Evolutionary conservation across 2,888 invertebrate species (phyloP).

Genomic region (Tuta absoluta): DNA sequence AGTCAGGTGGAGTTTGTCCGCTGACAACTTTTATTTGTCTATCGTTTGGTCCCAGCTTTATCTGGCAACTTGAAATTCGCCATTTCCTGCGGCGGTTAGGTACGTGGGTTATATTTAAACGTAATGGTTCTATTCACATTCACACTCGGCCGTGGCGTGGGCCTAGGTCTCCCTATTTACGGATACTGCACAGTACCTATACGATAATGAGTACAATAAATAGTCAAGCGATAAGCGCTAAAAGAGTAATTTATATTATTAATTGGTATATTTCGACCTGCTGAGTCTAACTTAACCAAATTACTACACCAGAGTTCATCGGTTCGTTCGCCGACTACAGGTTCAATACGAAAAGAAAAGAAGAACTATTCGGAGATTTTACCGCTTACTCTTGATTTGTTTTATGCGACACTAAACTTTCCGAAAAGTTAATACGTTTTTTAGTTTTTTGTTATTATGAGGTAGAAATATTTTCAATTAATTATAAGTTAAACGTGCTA

Average conservation of each 20-base stretch:
- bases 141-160: neutral
- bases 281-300: neutral
- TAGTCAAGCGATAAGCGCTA: neutral
- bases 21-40: neutral
- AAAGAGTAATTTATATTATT: too few species aligned
- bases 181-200: neutral
- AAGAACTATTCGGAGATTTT: too few species aligned
- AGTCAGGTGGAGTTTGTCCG: neutral
- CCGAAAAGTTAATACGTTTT: too few species aligned
- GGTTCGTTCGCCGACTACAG: neutral
- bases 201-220: neutral
- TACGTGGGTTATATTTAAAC: slow-evolving; percentile 8
- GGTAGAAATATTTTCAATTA: too few species aligned
- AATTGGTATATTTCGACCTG: neutral
- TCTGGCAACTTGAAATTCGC: neutral
- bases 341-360: neutral
- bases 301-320: neutral
- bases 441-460: too few species aligned
- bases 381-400: too few species aligned
- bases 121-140: slow-evolving; percentile 13
- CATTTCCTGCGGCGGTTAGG: neutral
- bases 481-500: too few species aligned
- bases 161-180: neutral
- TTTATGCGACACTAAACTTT: too few species aligned
- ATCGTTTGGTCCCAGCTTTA: neutral